Base-by-base conservation (phyloP, 2,797 vertebrate genomes). In the Hypotaenidia philippensis region DNA sequence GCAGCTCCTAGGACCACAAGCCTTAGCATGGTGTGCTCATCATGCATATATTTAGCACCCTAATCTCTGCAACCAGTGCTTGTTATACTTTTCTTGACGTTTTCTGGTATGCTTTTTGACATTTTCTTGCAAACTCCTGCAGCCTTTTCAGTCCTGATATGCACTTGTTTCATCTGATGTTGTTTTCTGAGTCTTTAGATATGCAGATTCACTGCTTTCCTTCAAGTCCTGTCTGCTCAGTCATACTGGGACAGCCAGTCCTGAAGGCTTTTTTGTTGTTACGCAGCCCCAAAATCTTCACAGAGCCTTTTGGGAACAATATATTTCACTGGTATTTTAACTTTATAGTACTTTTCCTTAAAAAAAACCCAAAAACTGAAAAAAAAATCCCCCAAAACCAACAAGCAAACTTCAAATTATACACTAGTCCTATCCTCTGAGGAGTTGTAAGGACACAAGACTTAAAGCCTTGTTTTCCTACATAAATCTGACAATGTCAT, bases 71-170 rank as follows among this genome's bases (percentile, higher is more conserved):
- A 97, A 95, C 95, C 90, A 91, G 93, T 87, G 83, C 94, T 98
- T 97, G 94, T 97, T 97, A 97, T 86, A 94, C 74, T 94, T 97
- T 96, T 92, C 94, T 96, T 98, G 97, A 98, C 90, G 56, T 97
- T 97, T 98, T 96, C 81, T 95, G 90, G 66, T 97, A 97, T 92
- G 90, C 40, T 95, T 98, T 97, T 96, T 97, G 97, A 97, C 96
- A 97, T 97, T 96, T 97, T 93, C 96, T 97, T 97, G 89, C 87
- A 97, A 97, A 97, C 92, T 98, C 91, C 88, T 98, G 95, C 95
- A 97, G 94, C 93, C 91, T 97, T 98, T 98, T 97, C 96, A 95
- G 85, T 97, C 92, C 90, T 96, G 93, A 97, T 97, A 97, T 89
- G 97, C 96, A 56, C 82, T 97, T 96, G 79, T 96, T 97, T 97